A percentile compares a stretch with the other conserved stretches of the same genome.
These are phyloP conservation scores for Menura novaehollandiae DNA, from an alignment of 2,113 vertebrate genomes.

Conservation along the genomic window DNA sequence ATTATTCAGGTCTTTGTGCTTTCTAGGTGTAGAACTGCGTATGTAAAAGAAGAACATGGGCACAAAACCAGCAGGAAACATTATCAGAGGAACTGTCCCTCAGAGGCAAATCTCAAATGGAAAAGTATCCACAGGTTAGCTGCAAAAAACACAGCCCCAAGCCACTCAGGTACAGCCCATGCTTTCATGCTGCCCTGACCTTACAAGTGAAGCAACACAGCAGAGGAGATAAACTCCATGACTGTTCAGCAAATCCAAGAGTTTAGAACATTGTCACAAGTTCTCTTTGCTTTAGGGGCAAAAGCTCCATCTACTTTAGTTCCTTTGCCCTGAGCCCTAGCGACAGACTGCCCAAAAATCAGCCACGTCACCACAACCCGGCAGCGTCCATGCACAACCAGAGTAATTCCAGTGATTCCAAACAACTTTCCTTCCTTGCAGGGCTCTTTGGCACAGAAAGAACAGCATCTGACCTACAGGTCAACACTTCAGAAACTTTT, in stretches of 20 bases:
- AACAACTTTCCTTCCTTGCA: not conserved
- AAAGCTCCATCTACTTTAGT: not conserved
- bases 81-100: not conserved
- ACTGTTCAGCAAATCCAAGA: not conserved
- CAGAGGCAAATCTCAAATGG: not conserved
- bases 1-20: not conserved
- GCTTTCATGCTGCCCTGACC: not conserved
- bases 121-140: not conserved
- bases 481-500: not conserved
- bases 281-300: not conserved
- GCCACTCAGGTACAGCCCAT: not conserved
- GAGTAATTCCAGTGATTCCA: not conserved
- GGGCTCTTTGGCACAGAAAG: not conserved
- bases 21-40: not conserved
- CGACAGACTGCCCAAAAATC: not conserved
- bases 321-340: not conserved
- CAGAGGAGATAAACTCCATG: not conserved
- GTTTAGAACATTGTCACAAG: not conserved
- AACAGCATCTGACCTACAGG: not conserved
- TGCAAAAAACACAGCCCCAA: not conserved
- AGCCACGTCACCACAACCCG: not conserved
- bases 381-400: accelerated
- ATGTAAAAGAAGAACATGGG: accelerated
- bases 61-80: not conserved
- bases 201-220: accelerated